Evolutionary conservation across 2,888 invertebrate species (phyloP).

Genomic region (Arge pagana): DNA sequence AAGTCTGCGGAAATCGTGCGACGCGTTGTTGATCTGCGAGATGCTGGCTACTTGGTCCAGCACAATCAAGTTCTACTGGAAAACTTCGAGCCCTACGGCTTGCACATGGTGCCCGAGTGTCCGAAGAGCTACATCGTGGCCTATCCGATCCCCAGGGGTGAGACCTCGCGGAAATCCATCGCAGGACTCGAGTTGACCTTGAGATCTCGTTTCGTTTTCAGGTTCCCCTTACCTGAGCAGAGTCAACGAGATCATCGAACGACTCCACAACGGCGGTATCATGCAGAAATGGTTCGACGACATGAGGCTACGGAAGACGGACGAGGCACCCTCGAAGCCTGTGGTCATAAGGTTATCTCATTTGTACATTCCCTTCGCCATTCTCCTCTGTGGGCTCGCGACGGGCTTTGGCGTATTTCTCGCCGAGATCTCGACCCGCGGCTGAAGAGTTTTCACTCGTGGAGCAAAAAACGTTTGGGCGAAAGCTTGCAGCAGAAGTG

Average conservation of each 20-base stretch:
- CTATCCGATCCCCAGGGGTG: conserved; percentile 51
- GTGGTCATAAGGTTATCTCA: conserved; percentile 12
- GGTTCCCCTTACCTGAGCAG: conserved; percentile 54
- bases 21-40: background rate
- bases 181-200: background rate
- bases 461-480: too few species aligned
- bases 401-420: conserved; percentile 1
- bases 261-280: conserved; percentile 51
- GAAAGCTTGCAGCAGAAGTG: too few species aligned
- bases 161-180: background rate
- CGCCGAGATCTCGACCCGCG: background rate
- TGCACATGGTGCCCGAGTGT: conserved; percentile 58
- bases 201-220: background rate
- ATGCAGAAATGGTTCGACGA: conserved; percentile 54
- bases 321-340: background rate
- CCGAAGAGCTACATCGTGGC: conserved; percentile 53
- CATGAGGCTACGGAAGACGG: conserved; percentile 20
- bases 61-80: background rate
- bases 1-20: background rate
- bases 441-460: too few species aligned
- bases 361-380: conserved; percentile 16
- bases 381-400: conserved; percentile 7
- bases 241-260: conserved; percentile 48
- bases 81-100: background rate
- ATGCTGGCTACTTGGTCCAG: conserved; percentile 8